Percentiles rank a stretch among this genome's conserved stretches.
Conservation (phyloP, 2,113 vertebrate species). For the Thymallus thymallus region DNA sequence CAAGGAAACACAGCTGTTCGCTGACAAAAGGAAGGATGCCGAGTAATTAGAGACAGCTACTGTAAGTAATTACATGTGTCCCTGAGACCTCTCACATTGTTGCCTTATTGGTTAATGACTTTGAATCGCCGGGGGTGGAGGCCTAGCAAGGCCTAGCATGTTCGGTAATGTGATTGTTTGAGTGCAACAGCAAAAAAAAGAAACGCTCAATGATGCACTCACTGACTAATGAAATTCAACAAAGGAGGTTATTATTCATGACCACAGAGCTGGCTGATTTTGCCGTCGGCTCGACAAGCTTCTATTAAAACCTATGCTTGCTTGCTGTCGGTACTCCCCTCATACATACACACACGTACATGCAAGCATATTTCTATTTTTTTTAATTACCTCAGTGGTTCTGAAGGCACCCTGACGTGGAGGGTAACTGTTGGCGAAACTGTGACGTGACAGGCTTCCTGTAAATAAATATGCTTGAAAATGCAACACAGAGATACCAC, state of each 20-base stretch:
- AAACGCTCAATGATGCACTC: slow-evolving; percentile 14
- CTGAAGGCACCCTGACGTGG: too few species aligned
- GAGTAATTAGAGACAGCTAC: slow-evolving; percentile 33
- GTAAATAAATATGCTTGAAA: too few species aligned
- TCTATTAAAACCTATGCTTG: not conserved
- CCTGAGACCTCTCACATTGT: slow-evolving; percentile 30
- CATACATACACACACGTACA: too few species aligned
- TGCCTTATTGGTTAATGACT: slow-evolving; percentile 40
- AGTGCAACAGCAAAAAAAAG: not conserved
- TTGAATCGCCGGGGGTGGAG: slow-evolving; percentile 21
- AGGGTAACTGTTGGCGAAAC: too few species aligned
- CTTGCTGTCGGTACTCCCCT: not conserved
- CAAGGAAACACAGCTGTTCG: not conserved
- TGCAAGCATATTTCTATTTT: too few species aligned
- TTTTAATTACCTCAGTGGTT: too few species aligned
- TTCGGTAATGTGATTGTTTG: slow-evolving; percentile 13
- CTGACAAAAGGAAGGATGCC: slow-evolving; percentile 2
- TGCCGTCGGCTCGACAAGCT: not conserved
- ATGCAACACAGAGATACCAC: too few species aligned
- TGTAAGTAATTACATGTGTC: slow-evolving; percentile 31
- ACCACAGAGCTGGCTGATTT: not conserved
- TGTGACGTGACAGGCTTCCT: too few species aligned
- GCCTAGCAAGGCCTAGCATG: not conserved
- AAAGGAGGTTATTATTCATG: slow-evolving; percentile 2
- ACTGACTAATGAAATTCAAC: slow-evolving; percentile 14